Base-by-base conservation (phyloP, 1,140 invertebrate species). In the Chlorops oryzae region DNA sequence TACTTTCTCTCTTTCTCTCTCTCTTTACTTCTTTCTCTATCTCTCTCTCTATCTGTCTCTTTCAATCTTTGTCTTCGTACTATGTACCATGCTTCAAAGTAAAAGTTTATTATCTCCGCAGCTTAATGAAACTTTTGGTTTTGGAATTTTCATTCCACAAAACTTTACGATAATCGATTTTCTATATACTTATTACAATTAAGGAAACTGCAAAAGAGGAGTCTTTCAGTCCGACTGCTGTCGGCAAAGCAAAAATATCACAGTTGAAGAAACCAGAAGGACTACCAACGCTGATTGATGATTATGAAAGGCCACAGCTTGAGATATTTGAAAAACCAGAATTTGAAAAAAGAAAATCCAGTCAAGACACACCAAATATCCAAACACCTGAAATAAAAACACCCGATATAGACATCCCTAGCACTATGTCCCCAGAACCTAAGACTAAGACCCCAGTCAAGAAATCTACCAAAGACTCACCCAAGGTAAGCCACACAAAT, bases 291-390 rank as follows among this genome's bases (percentile, higher is more conserved):
- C 57, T 69, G 44, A 35, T 53, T 15, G 64, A 68, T 34, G 72
- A 78, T 59, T 78, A 77, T 55, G 70, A 78, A 68, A 68, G 68
- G 27, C 74, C 78, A 3, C 63, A 74, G 41, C 60, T 80, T 49
- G 75, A 77, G 54, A 75, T 69, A 62, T 77, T 73, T 57, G 70
- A 74, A 51, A 74, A 71, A 59, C 50, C 43, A 18, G 44, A 62
- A 35, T 43, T 70, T 51, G 56, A 61, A 37, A 65, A 62, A 41
- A 7, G 28, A 1, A 55, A 54, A 48, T 18, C 41, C 18, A 44
- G 57, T 9, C 58, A 53, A 32, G 18, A 38, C 22, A 24, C 51
- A n/a, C n/a, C n/a, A n/a, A n/a, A n/a, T 17, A 22, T n/a, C 12
- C n/a, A 27, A 51, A 51, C 41, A 25, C 49, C 51, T 35, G 38